Evolutionary conservation across 2,113 vertebrate genomes (phyloP), one percentile per base, ranked within the genome.

Genomic region (Eubucco bourcierii): DNA sequence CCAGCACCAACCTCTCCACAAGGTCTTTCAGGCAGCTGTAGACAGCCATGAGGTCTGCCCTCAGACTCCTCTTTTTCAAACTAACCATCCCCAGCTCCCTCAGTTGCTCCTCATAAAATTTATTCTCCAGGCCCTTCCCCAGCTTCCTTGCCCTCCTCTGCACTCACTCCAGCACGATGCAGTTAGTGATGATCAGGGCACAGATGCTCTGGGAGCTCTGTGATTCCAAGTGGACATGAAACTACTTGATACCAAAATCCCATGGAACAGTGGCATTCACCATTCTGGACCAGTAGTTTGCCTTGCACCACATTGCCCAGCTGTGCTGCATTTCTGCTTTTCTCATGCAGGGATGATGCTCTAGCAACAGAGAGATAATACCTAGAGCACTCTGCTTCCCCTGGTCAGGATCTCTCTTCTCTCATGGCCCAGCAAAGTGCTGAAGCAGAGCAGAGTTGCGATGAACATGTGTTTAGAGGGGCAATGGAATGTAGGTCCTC

Each of bases 221-320:
- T 29, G n/a, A 34, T 67, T 77, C 34, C 52, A 63, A 56, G 47
- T 0, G 2, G 27, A 20, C 17, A 10, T 20, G 27, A 66, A 70
- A 66, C 14, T 1, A 1, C 19, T 65, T 82, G 27, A 21, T 31
- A 60, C 3, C 34, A 64, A 74, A 70, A 78, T 47, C 33, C 27
- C 27, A 10, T 1, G 13, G 25, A 41, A 4, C 0, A 0, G 20
- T 13, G 27, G 5, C 19, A 41, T 80, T 77, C 60, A 31, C 25
- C 34, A 20, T 31, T 16, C 33, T 15, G 41, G 31, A 41, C 12
- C 41, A 47, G 25, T 7, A 63, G 19, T 25, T 76, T 53, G 23
- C 20, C 33, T 87, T 70, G 27, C 34, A 78, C 10, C 21, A 1
- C 9, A 70, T 80, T 58, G 10, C 10, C 20, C 39, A 47, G 11